These are phyloP conservation scores for Dyspetes luteomarginatus DNA, from an alignment of 2,888 invertebrate species.

Conservation along the genomic window DNA sequence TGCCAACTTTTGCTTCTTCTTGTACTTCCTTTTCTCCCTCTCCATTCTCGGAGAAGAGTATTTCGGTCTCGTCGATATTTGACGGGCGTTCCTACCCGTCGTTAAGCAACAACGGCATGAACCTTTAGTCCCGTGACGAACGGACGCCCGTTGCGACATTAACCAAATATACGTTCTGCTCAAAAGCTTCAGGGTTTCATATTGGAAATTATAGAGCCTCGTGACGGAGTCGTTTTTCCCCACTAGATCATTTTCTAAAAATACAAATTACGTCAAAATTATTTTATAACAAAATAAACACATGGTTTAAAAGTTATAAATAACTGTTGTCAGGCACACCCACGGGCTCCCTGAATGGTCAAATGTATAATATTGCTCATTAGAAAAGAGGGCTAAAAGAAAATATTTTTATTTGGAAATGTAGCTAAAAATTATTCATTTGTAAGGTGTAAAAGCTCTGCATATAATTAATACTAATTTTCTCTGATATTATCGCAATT, in stretches of 20 bases:
- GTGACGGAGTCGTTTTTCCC: neutral
- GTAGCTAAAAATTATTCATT: too few species aligned
- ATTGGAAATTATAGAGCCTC: neutral
- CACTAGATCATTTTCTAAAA: slow-evolving; percentile 5
- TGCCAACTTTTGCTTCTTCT: slow-evolving; percentile 8
- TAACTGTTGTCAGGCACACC: too few species aligned
- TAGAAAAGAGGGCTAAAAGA: too few species aligned
- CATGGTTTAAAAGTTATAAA: too few species aligned
- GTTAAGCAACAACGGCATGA: slow-evolving; percentile 46
- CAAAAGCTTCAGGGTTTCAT: neutral
- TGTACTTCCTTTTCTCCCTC: slow-evolving; percentile 13
- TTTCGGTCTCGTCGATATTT: slow-evolving; percentile 69
- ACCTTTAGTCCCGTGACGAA: slow-evolving; percentile 20
- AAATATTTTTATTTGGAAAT: too few species aligned
- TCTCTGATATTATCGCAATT: too few species aligned
- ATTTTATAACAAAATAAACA: too few species aligned
- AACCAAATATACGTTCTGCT: slow-evolving; percentile 62
- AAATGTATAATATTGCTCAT: too few species aligned
- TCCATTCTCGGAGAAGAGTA: slow-evolving; percentile 22
- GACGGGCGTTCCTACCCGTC: slow-evolving; percentile 61
- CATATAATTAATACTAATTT: too few species aligned
- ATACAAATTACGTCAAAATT: too few species aligned
- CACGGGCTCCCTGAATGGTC: too few species aligned
- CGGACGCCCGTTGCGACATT: slow-evolving; percentile 42
- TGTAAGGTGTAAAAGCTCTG: too few species aligned